Evolutionary conservation across 1,140 invertebrate species (phyloP).

Genomic region (Parapsyche elsis): DNA sequence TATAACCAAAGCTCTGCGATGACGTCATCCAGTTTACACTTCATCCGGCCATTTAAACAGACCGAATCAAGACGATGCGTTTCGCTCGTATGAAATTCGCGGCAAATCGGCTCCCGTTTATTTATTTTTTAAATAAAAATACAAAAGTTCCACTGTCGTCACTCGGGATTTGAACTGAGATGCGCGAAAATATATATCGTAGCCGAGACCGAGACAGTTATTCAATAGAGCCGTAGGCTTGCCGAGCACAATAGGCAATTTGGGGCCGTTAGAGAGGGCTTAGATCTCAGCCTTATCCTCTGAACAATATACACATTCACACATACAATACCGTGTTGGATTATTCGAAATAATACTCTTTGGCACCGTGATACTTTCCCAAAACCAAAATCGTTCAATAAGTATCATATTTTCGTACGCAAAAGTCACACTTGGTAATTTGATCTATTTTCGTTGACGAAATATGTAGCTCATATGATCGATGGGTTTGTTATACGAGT

Average conservation of each 20-base stretch:
- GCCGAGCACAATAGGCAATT: constrained; percentile 39
- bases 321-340: too few species aligned
- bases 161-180: constrained; percentile 10
- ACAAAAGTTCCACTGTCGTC: not conserved
- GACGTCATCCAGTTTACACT: not conserved
- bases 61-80: not conserved
- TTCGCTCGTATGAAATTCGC: not conserved
- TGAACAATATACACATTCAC: constrained; percentile 14
- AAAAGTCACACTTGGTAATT: too few species aligned
- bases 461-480: too few species aligned
- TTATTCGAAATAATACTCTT: too few species aligned
- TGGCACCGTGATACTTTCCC: too few species aligned
- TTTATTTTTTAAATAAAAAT: constrained; percentile 7
- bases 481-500: too few species aligned
- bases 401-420: too few species aligned
- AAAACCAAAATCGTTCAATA: too few species aligned
- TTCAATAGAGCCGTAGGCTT: constrained; percentile 31
- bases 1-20: too few species aligned
- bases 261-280: constrained; percentile 25
- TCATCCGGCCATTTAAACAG: not conserved
- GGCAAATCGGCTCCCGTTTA: not conserved
- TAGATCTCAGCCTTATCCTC: constrained; percentile 11
- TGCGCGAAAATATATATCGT: constrained; percentile 31
- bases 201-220: constrained; percentile 9
- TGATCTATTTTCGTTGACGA: too few species aligned